Percentiles rank a stretch among this genome's conserved stretches.
phyloP scores from a whole-genome alignment of 2,113 vertebrate genomes.

The Plotosus lineatus region DNA sequence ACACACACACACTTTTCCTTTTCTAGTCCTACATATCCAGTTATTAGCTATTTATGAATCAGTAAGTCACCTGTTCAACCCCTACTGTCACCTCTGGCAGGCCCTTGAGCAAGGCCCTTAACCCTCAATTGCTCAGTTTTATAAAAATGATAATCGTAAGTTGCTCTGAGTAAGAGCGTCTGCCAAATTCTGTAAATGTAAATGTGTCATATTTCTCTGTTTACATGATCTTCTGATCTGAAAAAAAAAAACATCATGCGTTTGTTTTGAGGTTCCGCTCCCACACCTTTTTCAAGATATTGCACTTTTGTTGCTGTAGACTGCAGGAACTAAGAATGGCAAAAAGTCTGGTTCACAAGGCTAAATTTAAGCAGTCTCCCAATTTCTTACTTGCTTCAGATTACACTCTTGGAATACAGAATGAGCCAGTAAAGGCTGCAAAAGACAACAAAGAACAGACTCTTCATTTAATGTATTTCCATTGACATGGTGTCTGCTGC shows the following conservation, averaged over 20 bases:
- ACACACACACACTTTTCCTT: background rate
- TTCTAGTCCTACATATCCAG: background rate
- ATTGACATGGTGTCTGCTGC: background rate
- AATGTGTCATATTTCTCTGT: background rate
- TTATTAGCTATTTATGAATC: background rate
- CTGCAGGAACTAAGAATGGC: background rate
- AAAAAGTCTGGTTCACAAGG: background rate
- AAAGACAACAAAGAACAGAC: background rate
- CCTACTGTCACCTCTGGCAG: too few species aligned
- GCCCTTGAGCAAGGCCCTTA: too few species aligned
- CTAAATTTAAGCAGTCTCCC: background rate
- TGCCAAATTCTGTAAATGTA: too few species aligned
- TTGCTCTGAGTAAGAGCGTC: too few species aligned
- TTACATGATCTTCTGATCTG: too few species aligned
- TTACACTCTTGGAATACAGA: background rate
- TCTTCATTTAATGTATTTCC: background rate
- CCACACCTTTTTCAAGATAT: background rate
- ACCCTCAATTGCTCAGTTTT: too few species aligned
- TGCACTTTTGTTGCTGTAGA: background rate
- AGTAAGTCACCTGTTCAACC: too few species aligned
- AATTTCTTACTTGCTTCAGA: background rate
- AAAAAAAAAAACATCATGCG: background rate
- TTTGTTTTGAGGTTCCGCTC: background rate
- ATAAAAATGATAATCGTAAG: too few species aligned
- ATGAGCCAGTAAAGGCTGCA: background rate